Evolutionary conservation across 2,113 vertebrate species (phyloP).

Genomic region (Lagopus leucura): DNA sequence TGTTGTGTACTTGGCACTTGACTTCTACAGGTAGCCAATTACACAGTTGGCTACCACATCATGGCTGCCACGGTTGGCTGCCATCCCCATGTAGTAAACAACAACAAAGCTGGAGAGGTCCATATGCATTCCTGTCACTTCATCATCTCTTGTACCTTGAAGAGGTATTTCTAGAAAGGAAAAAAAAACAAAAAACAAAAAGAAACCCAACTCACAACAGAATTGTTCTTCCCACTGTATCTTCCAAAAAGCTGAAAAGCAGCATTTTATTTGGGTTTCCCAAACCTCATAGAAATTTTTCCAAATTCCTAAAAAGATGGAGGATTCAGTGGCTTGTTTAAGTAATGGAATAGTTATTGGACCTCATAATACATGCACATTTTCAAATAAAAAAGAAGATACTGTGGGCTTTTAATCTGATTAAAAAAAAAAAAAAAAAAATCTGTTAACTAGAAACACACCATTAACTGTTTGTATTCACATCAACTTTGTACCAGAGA

Average conservation of each 20-base stretch:
- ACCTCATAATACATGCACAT: not conserved
- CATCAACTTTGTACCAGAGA: not conserved
- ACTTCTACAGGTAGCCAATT: not conserved
- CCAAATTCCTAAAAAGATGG: not conserved
- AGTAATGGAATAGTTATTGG: not conserved
- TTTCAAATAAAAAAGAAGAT: constrained; percentile 5
- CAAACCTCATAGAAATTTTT: not conserved
- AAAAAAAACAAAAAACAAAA: not conserved
- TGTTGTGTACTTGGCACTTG: rapidly evolving
- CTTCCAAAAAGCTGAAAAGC: not conserved
- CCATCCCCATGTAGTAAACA: not conserved
- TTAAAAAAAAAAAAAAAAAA: not conserved
- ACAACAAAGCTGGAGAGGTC: not conserved
- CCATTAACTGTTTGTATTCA: not conserved
- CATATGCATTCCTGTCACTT: not conserved
- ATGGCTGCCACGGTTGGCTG: not conserved
- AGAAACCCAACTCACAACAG: not conserved
- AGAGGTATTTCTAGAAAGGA: not conserved
- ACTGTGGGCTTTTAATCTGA: not conserved
- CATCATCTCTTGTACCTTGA: not conserved
- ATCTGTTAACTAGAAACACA: not conserved
- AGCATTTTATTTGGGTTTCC: not conserved
- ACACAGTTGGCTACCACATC: not conserved
- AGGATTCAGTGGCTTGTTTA: not conserved
- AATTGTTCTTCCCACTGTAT: not conserved